Evolutionary conservation across 2,797 vertebrate species (phyloP).

Genomic region (Gobionotothen gibberifrons): DNA sequence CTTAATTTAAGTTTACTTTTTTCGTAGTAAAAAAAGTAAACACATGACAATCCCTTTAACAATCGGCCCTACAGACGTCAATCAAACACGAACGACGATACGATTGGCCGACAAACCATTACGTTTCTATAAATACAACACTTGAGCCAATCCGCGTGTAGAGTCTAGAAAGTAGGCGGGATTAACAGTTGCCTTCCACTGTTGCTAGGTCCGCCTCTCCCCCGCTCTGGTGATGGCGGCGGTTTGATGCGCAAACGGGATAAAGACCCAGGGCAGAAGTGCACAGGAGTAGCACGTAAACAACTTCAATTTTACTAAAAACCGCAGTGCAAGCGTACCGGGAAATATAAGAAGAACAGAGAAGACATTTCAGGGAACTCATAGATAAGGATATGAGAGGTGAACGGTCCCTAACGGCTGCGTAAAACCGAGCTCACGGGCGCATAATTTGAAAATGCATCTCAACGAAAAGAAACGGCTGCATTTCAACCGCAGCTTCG

Average conservation of each 20-base stretch:
- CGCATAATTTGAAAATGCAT: conserved; percentile 76
- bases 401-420: conserved; percentile 43
- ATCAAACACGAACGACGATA: conserved; percentile 38
- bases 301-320: conserved; percentile 62
- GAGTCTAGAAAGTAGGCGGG: conserved; percentile 43
- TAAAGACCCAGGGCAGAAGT: conserved; percentile 76
- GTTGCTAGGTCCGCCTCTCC: conserved; percentile 59
- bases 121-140: conserved; percentile 14
- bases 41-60: conserved; percentile 35
- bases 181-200: conserved; percentile 28
- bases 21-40: conserved; percentile 42
- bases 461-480: conserved; percentile 58
- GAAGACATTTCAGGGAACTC: conserved; percentile 69
- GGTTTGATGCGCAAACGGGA: conserved; percentile 81
- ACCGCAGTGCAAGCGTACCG: neutral
- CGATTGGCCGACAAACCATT: conserved; percentile 48
- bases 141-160: conserved; percentile 47
- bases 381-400: conserved; percentile 30
- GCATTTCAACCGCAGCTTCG: conserved; percentile 68
- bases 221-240: conserved; percentile 82
- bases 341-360: conserved; percentile 32
- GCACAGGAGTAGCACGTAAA: conserved; percentile 65
- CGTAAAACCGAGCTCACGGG: conserved; percentile 77
- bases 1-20: conserved; percentile 53
- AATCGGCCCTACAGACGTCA: conserved; percentile 29